phyloP scores from a whole-genome alignment of 2,113 vertebrate genomes.

The Centrocercus urophasianus region DNA sequence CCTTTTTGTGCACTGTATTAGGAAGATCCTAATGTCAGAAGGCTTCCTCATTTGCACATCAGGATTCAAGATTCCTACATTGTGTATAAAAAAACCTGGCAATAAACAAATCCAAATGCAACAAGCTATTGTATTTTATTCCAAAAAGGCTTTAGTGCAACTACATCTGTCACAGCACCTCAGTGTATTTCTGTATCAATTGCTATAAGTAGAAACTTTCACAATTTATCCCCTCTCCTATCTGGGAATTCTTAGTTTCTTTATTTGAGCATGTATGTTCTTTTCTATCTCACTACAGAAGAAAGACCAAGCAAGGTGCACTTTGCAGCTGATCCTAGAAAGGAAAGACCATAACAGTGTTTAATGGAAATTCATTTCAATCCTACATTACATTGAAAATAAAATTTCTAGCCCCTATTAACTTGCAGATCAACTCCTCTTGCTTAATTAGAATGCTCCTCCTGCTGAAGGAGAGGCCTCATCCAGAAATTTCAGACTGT shows the following conservation, averaged over 20 bases:
- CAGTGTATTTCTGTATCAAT: neutral
- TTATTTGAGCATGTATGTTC: conserved; percentile 26
- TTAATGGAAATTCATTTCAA: conserved; percentile 30
- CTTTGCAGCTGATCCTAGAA: conserved; percentile 36
- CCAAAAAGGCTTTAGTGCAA: neutral
- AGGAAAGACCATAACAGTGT: neutral
- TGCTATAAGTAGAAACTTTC: neutral
- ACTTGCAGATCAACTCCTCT: neutral
- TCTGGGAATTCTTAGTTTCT: neutral
- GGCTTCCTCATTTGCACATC: neutral
- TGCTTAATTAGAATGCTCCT: neutral
- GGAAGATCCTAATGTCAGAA: neutral
- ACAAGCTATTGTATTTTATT: neutral
- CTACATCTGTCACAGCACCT: neutral
- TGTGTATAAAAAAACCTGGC: neutral
- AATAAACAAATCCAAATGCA: neutral
- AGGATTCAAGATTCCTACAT: neutral
- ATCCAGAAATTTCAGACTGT: neutral
- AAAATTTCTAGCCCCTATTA: neutral
- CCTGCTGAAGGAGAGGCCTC: neutral
- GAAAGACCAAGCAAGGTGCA: conserved; percentile 28
- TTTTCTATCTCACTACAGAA: conserved; percentile 7
- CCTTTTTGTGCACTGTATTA: neutral
- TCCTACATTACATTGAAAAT: neutral
- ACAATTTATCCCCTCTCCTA: neutral